These are phyloP conservation scores for Calameuta idolon DNA, from an alignment of 2,888 invertebrate genomes.

Conservation along the genomic window DNA sequence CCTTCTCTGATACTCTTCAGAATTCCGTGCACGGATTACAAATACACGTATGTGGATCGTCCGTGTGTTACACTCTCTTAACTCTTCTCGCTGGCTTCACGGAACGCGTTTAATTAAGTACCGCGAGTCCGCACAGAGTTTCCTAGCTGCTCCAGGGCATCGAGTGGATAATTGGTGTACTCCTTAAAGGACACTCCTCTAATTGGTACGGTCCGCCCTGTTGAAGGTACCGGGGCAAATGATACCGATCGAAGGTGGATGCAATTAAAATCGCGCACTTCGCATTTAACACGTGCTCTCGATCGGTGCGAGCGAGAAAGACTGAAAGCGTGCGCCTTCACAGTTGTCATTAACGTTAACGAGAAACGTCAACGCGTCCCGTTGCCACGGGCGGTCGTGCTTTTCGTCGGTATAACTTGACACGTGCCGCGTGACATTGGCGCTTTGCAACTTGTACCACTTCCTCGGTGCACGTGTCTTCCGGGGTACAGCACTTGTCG, in stretches of 20 bases:
- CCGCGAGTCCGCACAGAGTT: constrained; percentile 13
- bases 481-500: neutral
- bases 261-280: neutral
- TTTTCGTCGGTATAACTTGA: constrained; percentile 3
- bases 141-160: constrained; percentile 13
- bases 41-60: neutral
- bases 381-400: neutral
- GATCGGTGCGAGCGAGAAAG: constrained; percentile 13
- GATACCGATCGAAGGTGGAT: neutral
- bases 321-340: constrained; percentile 16
- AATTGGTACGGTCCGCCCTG: neutral
- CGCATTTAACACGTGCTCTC: neutral
- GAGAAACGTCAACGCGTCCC: constrained; percentile 5
- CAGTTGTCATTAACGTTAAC: constrained; percentile 9
- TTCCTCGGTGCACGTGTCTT: constrained; percentile 4
- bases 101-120: constrained; percentile 40
- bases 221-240: neutral
- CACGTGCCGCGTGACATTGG: neutral
- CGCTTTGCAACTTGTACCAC: neutral
- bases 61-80: neutral
- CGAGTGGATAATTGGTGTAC: constrained; percentile 11
- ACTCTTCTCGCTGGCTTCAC: neutral
- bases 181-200: neutral
- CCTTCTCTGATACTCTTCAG: constrained; percentile 5
- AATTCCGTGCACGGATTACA: neutral